Conservation (phyloP, 2,113 vertebrate genomes). For the Tilapia sparmanii region DNA sequence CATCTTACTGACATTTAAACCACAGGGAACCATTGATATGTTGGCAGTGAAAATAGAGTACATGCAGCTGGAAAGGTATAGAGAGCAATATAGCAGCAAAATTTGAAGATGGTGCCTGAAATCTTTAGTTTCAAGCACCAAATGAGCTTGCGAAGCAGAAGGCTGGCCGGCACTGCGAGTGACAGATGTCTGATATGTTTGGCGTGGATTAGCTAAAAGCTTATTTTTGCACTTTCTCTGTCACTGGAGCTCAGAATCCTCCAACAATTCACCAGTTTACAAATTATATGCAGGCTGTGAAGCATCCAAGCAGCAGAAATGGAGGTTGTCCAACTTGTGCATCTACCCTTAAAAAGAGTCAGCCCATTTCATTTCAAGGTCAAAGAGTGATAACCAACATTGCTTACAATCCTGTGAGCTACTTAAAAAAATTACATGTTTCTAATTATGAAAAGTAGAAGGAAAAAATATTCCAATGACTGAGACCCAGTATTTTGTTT, state of each 20-base stretch:
- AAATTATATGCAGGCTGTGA: constrained; percentile 40
- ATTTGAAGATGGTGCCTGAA: constrained; percentile 54
- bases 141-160: constrained; percentile 45
- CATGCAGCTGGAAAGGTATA: constrained; percentile 12
- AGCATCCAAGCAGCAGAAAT: constrained; percentile 20
- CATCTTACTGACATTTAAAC: constrained; percentile 62
- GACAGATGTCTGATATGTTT: constrained; percentile 72
- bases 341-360: background rate
- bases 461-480: background rate
- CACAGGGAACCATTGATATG: constrained; percentile 36
- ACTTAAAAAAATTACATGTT: background rate
- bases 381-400: background rate
- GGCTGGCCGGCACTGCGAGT: constrained; percentile 40
- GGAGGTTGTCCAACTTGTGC: constrained; percentile 19
- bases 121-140: constrained; percentile 48
- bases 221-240: constrained; percentile 61
- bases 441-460: background rate
- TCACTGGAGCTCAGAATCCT: constrained; percentile 47
- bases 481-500: background rate
- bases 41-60: constrained; percentile 17
- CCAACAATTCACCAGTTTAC: constrained; percentile 43
- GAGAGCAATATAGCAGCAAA: constrained; percentile 17
- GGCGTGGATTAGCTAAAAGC: constrained; percentile 62
- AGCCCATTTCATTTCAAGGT: constrained; percentile 7
- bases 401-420: background rate